phyloP scores from a whole-genome alignment of 2,888 invertebrate species.

The Eupithecia inturbata region DNA sequence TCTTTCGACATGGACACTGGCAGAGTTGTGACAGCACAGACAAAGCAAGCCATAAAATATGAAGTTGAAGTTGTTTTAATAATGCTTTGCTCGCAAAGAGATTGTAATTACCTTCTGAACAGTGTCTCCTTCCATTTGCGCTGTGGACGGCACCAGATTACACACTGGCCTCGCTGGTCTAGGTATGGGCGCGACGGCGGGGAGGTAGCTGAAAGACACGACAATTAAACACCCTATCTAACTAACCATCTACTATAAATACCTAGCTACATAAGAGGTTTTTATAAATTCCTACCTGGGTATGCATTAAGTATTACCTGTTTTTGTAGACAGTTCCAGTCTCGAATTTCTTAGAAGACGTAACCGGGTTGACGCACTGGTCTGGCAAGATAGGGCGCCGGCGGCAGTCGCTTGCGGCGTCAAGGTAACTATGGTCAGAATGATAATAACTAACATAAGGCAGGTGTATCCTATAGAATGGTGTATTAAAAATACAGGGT shows the following conservation, averaged over 20 bases:
- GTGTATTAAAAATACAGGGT: too few relatives aligned
- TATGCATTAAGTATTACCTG: too few relatives aligned
- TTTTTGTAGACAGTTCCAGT: slow-evolving; percentile 73
- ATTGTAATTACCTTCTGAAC: slow-evolving; percentile 76
- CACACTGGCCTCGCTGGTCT: slow-evolving; percentile 70
- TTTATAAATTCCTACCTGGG: too few relatives aligned
- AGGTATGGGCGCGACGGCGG: slow-evolving; percentile 66
- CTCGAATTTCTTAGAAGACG: slow-evolving; percentile 71
- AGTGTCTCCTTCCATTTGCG: slow-evolving; percentile 82
- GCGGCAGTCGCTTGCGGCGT: slow-evolving; percentile 71
- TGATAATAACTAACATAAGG: not conserved
- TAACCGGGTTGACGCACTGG: slow-evolving; percentile 68
- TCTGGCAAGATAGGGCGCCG: slow-evolving; percentile 71
- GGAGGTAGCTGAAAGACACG: slow-evolving; percentile 62
- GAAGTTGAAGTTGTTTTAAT: too few relatives aligned
- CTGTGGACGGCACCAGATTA: slow-evolving; percentile 75
- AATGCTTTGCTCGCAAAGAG: not conserved
- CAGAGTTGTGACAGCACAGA: too few relatives aligned
- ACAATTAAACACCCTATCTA: not conserved
- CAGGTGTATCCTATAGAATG: too few relatives aligned
- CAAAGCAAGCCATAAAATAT: too few relatives aligned
- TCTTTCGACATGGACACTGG: too few relatives aligned
- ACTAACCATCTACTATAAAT: too few relatives aligned
- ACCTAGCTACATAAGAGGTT: too few relatives aligned
- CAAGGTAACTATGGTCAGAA: slow-evolving; percentile 60